Evolutionary conservation across 2,797 vertebrate species (phyloP).

Genomic region (Artibeus lituratus): DNA sequence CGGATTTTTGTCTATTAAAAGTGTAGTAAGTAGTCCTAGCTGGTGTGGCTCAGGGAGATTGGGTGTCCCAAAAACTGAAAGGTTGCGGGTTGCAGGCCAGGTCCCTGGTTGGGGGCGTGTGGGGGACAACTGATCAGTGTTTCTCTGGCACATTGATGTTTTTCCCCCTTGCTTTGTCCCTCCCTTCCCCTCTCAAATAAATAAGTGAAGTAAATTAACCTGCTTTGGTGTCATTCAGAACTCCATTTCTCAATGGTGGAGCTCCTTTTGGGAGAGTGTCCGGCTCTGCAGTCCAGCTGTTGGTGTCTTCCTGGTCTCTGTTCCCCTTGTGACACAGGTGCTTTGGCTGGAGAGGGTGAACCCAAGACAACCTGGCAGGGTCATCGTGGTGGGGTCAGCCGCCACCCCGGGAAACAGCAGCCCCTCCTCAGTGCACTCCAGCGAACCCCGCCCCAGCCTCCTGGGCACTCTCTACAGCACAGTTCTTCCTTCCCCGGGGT

Average conservation of each 20-base stretch:
- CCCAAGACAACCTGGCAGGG: not conserved
- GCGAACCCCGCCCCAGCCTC: not conserved
- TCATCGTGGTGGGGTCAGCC: not conserved
- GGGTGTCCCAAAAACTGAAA: too few species aligned
- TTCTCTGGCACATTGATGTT: not conserved
- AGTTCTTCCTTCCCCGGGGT: not conserved
- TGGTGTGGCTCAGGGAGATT: too few species aligned
- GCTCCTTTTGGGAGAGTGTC: not conserved
- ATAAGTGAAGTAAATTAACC: not conserved
- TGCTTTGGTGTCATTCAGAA: not conserved
- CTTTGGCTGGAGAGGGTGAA: not conserved
- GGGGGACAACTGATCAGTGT: too few species aligned
- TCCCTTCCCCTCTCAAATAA: not conserved
- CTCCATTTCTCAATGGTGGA: not conserved
- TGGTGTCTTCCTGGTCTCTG: not conserved
- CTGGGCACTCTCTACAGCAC: not conserved
- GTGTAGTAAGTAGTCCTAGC: not conserved
- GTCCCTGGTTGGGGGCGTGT: too few species aligned
- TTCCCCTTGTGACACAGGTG: not conserved
- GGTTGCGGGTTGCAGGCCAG: not conserved
- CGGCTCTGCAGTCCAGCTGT: not conserved
- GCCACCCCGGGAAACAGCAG: not conserved
- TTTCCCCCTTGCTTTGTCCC: not conserved
- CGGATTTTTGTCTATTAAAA: not conserved
- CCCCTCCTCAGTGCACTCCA: fast-evolving